A percentile compares a stretch with the other conserved stretches of the same genome.
Evolutionary conservation across 92 coral and sea anemone genomes (phyloP).

Genomic region (Hydrozoanthus gracilis): DNA sequence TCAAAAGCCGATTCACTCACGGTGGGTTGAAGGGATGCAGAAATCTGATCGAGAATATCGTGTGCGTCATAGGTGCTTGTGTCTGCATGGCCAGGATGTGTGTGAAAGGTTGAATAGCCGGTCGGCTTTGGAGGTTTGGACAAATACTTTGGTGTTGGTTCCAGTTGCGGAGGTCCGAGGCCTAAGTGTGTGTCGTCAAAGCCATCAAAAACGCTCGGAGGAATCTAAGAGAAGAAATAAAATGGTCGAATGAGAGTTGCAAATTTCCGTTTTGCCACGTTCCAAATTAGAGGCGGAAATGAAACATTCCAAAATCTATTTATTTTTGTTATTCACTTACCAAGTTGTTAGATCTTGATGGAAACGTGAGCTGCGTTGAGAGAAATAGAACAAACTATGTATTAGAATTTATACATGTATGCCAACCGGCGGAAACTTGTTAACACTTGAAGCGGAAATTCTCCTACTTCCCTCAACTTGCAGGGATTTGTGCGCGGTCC

Average conservation of each 20-base stretch:
- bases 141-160: constrained; percentile 92
- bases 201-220: constrained; percentile 97
- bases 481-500: constrained; percentile 78
- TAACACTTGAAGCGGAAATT: constrained; percentile 40
- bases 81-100: constrained; percentile 94
- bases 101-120: constrained; percentile 86
- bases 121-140: constrained; percentile 87
- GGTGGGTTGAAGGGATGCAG: constrained; percentile 98
- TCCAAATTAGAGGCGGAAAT: constrained; percentile 82
- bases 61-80: constrained; percentile 95
- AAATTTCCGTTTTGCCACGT: constrained; percentile 55
- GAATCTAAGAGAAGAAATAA: constrained; percentile 76
- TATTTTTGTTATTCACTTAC: constrained; percentile 90
- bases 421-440: constrained; percentile 15
- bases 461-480: constrained; percentile 43
- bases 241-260: constrained; percentile 54
- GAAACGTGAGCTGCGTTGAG: constrained; percentile 90
- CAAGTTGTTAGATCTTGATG: constrained; percentile 99
- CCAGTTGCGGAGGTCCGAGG: constrained; percentile 88
- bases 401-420: constrained; percentile 50
- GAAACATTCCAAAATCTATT: constrained; percentile 71
- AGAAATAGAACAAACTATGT: constrained; percentile 56
- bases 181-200: constrained; percentile 94
- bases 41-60: constrained; percentile 98
- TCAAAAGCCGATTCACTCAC: constrained; percentile 97